Base-by-base conservation (phyloP, 2,888 invertebrate genomes). In the Carpatolechia fugitivella region DNA sequence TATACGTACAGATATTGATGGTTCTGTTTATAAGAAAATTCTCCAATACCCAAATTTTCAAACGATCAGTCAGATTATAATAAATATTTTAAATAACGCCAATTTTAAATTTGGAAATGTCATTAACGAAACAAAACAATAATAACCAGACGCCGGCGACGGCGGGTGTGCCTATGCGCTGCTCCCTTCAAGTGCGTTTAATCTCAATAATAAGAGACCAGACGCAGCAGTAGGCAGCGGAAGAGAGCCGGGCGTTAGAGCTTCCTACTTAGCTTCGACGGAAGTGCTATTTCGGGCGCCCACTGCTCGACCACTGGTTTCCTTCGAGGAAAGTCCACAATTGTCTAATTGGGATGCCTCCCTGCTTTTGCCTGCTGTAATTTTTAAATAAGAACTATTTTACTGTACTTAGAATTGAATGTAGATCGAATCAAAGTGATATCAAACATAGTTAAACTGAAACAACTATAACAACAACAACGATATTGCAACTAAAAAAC, bases 211-310 rank as follows among this genome's bases (percentile, higher is more conserved):
- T 85, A 83, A 85, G 81, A 76, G 85, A 71, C 84, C 82, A 80
- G 85, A 80, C 84, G 68, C 74, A 76, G 68, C 74, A 76, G 89
- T 88, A 81, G 88, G 89, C 87, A 89, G 86, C 79, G 89, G 88
- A 88, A 89, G 84, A 76, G 78, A 72, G 79, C 68, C 74, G 74
- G 80, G 81, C 74, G 80, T 79, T 79, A 76, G 79, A 75, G 82
- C 87, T 89, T 90, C 89, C 89, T 89, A 87, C 89, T 89, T 90
- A 89, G 78, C 80, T 78, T 79, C 76, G 76, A 68, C 89, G 90
- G 90, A 90, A 85, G 82, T 79, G 80, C 90, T 90, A 89, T 90
- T 90, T 90, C 88, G 83, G 89, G 90, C 84, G 86, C 85, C 83
- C 85, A 82, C 84, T 74, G 82, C 60, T 44, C 24, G 24, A 24